phyloP scores from a whole-genome alignment of 2,797 vertebrate genomes.

The Xyrichtys novacula region DNA sequence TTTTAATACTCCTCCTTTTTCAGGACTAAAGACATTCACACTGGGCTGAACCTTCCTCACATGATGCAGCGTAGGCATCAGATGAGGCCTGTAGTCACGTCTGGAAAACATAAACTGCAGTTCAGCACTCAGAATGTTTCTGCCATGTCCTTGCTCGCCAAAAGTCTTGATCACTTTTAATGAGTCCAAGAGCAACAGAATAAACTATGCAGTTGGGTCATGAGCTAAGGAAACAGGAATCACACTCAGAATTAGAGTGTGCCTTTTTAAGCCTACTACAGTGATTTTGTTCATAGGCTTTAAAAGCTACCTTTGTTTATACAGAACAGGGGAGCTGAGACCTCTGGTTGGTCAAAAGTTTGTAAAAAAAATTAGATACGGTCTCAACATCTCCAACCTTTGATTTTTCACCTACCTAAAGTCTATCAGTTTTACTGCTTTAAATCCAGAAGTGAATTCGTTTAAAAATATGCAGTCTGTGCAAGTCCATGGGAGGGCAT shows the following conservation, averaged over 20 bases:
- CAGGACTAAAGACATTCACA: constrained; percentile 3
- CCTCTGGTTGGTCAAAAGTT: neutral
- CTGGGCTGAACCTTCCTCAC: neutral
- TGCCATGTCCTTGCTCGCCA: neutral
- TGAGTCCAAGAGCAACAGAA: constrained; percentile 21
- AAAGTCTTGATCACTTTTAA: constrained; percentile 20
- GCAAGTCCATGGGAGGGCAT: too few relatives aligned
- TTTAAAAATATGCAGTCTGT: too few relatives aligned
- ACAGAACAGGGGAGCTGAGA: neutral
- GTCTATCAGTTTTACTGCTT: too few relatives aligned
- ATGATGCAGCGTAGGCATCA: neutral
- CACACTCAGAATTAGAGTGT: constrained; percentile 8
- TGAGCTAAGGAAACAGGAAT: constrained; percentile 9
- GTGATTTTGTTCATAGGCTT: constrained; percentile 19
- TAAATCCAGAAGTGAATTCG: too few relatives aligned
- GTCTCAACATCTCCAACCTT: neutral
- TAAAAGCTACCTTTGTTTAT: constrained; percentile 1
- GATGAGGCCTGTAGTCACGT: neutral
- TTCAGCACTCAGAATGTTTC: neutral
- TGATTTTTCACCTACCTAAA: too few relatives aligned
- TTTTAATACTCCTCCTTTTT: constrained; percentile 2
- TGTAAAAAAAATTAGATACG: neutral
- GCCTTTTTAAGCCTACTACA: neutral
- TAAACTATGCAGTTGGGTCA: constrained; percentile 43
- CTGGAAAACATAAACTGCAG: constrained; percentile 9